These are phyloP conservation scores for Marronus borbonicus DNA, from an alignment of 2,888 invertebrate genomes.

Conservation along the genomic window DNA sequence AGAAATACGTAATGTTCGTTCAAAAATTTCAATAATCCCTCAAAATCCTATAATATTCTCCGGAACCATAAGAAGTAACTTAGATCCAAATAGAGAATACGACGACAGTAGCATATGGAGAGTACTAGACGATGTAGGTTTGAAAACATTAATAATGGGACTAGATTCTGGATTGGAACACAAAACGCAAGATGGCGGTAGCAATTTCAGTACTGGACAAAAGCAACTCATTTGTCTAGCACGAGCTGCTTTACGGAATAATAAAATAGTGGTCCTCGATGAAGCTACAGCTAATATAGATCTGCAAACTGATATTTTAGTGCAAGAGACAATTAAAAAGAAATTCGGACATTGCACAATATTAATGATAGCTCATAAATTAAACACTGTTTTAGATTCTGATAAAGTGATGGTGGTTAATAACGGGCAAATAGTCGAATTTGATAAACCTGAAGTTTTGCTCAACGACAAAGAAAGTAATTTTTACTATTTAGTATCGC, in stretches of 20 bases:
- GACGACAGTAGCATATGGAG: constrained; percentile 86
- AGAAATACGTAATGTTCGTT: constrained; percentile 82
- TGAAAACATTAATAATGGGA: constrained; percentile 79
- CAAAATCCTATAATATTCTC: constrained; percentile 90
- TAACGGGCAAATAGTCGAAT: constrained; percentile 81
- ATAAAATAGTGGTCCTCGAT: constrained; percentile 68
- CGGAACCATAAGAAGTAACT: constrained; percentile 87
- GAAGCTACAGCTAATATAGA: constrained; percentile 89
- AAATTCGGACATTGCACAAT: constrained; percentile 84
- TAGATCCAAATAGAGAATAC: constrained; percentile 89
- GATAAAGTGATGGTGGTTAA: constrained; percentile 87
- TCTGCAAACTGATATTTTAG: constrained; percentile 81
- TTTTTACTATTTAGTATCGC: constrained; percentile 79
- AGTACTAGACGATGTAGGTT: constrained; percentile 84
- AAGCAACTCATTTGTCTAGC: constrained; percentile 81
- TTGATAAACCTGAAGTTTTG: constrained; percentile 81
- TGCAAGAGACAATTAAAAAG: constrained; percentile 81
- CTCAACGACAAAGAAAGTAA: constrained; percentile 75
- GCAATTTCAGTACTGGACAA: constrained; percentile 70
- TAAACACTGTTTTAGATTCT: constrained; percentile 88
- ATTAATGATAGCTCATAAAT: constrained; percentile 85
- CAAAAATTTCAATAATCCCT: constrained; percentile 86
- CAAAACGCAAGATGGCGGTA: constrained; percentile 79
- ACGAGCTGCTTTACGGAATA: constrained; percentile 72
- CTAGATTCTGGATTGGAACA: constrained; percentile 66